Evolutionary conservation across 2,113 vertebrate species (phyloP).

Genomic region (Pipa parva): DNA sequence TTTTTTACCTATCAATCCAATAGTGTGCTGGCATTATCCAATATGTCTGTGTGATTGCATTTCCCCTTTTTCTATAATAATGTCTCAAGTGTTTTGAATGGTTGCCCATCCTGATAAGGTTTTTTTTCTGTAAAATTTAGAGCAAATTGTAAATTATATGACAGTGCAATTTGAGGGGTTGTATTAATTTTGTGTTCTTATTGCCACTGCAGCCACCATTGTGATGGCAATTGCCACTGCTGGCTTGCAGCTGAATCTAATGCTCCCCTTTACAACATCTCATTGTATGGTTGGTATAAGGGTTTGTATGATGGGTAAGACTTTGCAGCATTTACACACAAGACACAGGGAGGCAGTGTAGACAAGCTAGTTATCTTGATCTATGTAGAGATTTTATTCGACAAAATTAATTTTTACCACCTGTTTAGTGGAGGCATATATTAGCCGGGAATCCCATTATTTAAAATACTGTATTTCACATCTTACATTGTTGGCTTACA

Average conservation of each 20-base stretch:
- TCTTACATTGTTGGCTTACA: too few species aligned
- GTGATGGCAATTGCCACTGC: constrained; percentile 93
- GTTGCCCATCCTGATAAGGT: constrained; percentile 27
- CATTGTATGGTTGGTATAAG: constrained; percentile 99
- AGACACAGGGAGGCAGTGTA: constrained; percentile 9
- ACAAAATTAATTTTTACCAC: too few species aligned
- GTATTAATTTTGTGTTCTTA: constrained; percentile 98
- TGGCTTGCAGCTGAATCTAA: constrained; percentile 99
- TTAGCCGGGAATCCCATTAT: too few species aligned
- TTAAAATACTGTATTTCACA: too few species aligned
- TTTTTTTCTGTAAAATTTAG: constrained; percentile 4
- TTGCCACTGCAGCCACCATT: constrained; percentile 99
- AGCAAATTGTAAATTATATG: constrained; percentile 33
- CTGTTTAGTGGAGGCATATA: too few species aligned
- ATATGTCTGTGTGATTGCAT: not conserved
- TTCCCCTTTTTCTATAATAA: not conserved
- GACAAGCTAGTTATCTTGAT: too few species aligned
- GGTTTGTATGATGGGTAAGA: constrained; percentile 99
- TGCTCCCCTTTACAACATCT: constrained; percentile 98
- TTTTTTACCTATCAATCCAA: too few species aligned
- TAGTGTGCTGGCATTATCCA: not conserved
- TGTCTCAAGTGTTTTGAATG: not conserved
- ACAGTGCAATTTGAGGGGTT: constrained; percentile 56
- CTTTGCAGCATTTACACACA: constrained; percentile 51
- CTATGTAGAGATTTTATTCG: too few species aligned